These are phyloP conservation scores for Tetranychus cinnabarinus DNA, from an alignment of 1,140 invertebrate species.

Conservation along the genomic window DNA sequence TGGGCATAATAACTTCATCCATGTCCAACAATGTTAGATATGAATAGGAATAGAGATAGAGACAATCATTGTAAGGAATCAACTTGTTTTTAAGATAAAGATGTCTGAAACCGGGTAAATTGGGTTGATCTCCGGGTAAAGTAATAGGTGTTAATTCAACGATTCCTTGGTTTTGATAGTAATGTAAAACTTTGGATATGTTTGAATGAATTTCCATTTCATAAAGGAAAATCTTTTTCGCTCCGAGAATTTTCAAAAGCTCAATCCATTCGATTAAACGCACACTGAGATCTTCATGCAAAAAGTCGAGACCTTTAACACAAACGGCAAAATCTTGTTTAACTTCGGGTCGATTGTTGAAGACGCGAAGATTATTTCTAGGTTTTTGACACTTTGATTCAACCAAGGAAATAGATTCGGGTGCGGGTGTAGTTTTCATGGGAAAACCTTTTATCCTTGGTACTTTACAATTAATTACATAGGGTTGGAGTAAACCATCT, in stretches of 20 bases:
- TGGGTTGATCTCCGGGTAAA: constrained; percentile 69
- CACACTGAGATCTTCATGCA: constrained; percentile 68
- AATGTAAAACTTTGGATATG: too few relatives aligned
- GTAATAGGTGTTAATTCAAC: constrained; percentile 64
- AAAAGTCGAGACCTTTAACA: constrained; percentile 75
- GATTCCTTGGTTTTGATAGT: constrained; percentile 24
- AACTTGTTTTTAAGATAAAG: too few relatives aligned
- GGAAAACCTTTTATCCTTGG: constrained; percentile 17
- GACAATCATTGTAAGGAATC: constrained; percentile 73
- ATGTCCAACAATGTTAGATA: constrained; percentile 74
- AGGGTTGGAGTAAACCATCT: constrained; percentile 70
- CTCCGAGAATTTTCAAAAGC: constrained; percentile 54
- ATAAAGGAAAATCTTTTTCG: constrained; percentile 36
- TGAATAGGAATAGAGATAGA: constrained; percentile 72
- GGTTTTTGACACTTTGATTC: constrained; percentile 34
- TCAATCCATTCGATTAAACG: constrained; percentile 86
- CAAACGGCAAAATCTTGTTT: constrained; percentile 74
- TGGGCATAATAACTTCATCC: constrained; percentile 83
- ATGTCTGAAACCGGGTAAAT: constrained; percentile 55
- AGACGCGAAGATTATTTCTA: constrained; percentile 47
- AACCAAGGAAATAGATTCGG: constrained; percentile 60
- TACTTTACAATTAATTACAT: constrained; percentile 64
- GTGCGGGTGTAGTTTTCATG: constrained; percentile 23
- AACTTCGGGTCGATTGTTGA: constrained; percentile 35
- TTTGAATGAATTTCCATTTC: too few relatives aligned